Evolutionary conservation across 2,888 invertebrate species (phyloP), one percentile per base, ranked within the genome.

Genomic region (Pyrochroa serraticornis): DNA sequence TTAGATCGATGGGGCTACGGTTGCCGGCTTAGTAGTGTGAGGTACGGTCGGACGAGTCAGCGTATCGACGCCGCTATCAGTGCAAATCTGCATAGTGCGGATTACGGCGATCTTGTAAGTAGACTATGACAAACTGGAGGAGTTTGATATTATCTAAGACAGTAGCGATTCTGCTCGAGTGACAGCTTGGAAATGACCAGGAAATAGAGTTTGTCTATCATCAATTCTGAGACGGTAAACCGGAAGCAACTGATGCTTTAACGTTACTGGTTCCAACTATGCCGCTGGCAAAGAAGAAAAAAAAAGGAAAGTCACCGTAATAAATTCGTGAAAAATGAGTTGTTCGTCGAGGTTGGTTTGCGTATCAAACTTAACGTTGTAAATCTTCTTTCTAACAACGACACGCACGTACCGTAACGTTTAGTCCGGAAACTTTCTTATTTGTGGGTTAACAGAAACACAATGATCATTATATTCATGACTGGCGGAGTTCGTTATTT

Each of bases 171-270:
- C 45, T 50, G 38, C 34, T 37, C 39, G 59, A 63, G 56, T 67
- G 67, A 67, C 67, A 67, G 65, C 53, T 62, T 68, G 69, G 68
- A 71, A 70, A 70, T 71, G 70, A 68, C 69, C 71, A 71, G 73
- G 71, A 73, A 72, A 72, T 72, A 63, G 69, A 69, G 69, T 71
- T 71, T 70, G 71, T 70, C 68, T 66, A 66, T 65, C 70, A 66
- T 67, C 68, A 66, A 65, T 70, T 67, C 62, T 54, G 50, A 49
- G 57, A 56, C 56, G 62, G 53, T 62, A 58, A 58, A 52, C 54
- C 62, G 63, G 60, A 67, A 59, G 57, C 61, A 58, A 56, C 59
- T 62, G 36, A 36, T 34, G 36, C 51, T 7, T 45, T n/a, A 39
- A 39, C 41, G 7, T 8, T 22, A 1, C 22, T 22, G 22, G 31